Base-by-base conservation (phyloP, 1,140 invertebrate species). In the Papilio glaucus region DNA sequence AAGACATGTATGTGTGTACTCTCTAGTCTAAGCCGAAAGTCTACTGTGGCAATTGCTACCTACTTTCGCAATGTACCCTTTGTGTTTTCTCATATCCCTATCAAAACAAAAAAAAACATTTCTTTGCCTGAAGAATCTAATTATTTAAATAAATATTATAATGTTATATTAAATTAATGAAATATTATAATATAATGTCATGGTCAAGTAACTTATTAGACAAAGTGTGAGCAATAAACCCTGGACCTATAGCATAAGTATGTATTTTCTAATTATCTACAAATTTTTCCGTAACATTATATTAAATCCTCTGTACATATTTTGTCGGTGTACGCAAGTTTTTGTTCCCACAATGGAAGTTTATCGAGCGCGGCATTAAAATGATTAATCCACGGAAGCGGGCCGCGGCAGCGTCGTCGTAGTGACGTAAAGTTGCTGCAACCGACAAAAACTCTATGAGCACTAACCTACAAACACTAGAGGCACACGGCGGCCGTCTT, bases 401-500 rank as follows among this genome's bases (percentile, higher is more conserved):
- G 33, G n/a, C n/a, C n/a, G n/a, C n/a, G 65, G 41, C 68, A 71
- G 68, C 45, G 77, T 71, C 74, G 75, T 53, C 62, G 70, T 75
- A 79, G 76, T 72, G 77, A 75, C 79, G 74, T 73, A 72, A 74
- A 77, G 76, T 84, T 82, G 65, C 78, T 76, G 79, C 73, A 81
- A 57, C 76, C 79, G 79, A 82, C 83, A 77, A 83, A 79, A 78
- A 81, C 79, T 69, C 67, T 69, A 69, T 69, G 67, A 69, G 73
- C 71, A 76, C 81, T 78, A 84, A 83, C 81, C 77, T 77, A 80
- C 77, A 77, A 81, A 79, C 79, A 73, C 69, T 80, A 80, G 73
- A 76, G 72, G 76, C 73, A 67, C 73, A 77, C 72, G 72, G 80
- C 77, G 73, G 81, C 75, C 84, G 85, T 90, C 88, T 90, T 90